Conservation (phyloP, 2,888 invertebrate species). For the Tenthredo distinguenda region DNA sequence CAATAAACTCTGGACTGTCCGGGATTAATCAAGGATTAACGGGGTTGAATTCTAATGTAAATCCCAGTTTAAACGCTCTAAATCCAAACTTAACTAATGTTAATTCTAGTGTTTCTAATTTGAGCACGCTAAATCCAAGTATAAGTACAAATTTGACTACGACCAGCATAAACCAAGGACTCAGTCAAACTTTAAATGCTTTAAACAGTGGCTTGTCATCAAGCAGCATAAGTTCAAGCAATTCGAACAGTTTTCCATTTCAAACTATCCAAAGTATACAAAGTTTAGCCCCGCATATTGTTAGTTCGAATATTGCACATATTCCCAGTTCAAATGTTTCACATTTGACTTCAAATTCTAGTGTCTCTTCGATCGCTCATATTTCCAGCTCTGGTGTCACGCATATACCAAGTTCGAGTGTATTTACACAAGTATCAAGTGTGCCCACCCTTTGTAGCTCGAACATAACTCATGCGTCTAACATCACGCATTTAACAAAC, state of each 20-base stretch:
- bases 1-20: slow-evolving; percentile 71
- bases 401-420: slow-evolving; percentile 66
- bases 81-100: slow-evolving; percentile 69
- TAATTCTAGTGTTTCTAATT: slow-evolving; percentile 68
- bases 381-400: slow-evolving; percentile 68
- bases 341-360: slow-evolving; percentile 67
- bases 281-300: slow-evolving; percentile 75
- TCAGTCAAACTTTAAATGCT: slow-evolving; percentile 71
- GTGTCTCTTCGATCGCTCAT: slow-evolving; percentile 69
- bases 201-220: slow-evolving; percentile 69
- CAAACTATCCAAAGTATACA: slow-evolving; percentile 76
- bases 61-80: slow-evolving; percentile 65
- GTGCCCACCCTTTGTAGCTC: slow-evolving; percentile 63
- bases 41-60: slow-evolving; percentile 69
- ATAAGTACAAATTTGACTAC: slow-evolving; percentile 65
- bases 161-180: slow-evolving; percentile 68
- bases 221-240: slow-evolving; percentile 68
- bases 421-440: slow-evolving; percentile 72
- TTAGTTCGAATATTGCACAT: slow-evolving; percentile 73
- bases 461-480: slow-evolving; percentile 70
- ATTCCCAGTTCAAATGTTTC: slow-evolving; percentile 69
- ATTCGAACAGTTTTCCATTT: slow-evolving; percentile 72
- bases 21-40: slow-evolving; percentile 71
- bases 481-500: slow-evolving; percentile 69
- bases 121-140: slow-evolving; percentile 69